Evolutionary conservation across 1,140 invertebrate species (phyloP), one percentile per base, ranked within the genome.

Genomic region (Aplysia californica): DNA sequence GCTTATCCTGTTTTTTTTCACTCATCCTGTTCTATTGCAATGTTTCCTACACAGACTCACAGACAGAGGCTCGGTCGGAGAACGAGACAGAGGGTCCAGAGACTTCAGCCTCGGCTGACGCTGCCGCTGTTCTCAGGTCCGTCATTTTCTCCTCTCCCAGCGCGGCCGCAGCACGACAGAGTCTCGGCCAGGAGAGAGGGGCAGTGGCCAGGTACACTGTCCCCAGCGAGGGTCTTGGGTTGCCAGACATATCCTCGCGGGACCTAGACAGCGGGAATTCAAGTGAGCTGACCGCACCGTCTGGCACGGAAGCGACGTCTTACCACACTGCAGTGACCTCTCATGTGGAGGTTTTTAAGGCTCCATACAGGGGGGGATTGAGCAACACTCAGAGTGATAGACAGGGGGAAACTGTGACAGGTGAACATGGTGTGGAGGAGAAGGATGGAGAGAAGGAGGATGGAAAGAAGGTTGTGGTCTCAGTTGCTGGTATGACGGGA

Each of bases 221-320:
- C 35, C 66, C 72, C 26, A 75, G 72, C 29, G 72, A 75, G n/a
- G 61, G 72, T 38, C 58, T 75, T 18, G 61, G 50, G 20, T 75
- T 61, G 5, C 58, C 58, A 21, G 72, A 66, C 18, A 39, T 75
- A 2, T 50, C 61, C 33, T 66, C 59, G 4, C 38, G 50, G 23
- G 72, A 65, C 21, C 38, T 71, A 20, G 66, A 68, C 39, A 23
- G 4, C 18, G 38, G 29, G n/a, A n/a, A n/a, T n/a, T n/a, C n/a
- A 6, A 26, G 21, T 36, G 66, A 68, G 23, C 18, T 36, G 3
- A 26, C 26, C 44, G n/a, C 44, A 50, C 10, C 44, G n/a, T n/a
- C n/a, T n/a, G 23, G n/a, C 36, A 44, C 15, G 23, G 50, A 4
- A 26, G 6, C 23, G 36, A 39, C 5, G 65, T 23, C n/a, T 15